A percentile compares a stretch with the other conserved stretches of the same genome.
Conservation (phyloP, 2,797 vertebrate species). For the Gymnodraco acuticeps region DNA sequence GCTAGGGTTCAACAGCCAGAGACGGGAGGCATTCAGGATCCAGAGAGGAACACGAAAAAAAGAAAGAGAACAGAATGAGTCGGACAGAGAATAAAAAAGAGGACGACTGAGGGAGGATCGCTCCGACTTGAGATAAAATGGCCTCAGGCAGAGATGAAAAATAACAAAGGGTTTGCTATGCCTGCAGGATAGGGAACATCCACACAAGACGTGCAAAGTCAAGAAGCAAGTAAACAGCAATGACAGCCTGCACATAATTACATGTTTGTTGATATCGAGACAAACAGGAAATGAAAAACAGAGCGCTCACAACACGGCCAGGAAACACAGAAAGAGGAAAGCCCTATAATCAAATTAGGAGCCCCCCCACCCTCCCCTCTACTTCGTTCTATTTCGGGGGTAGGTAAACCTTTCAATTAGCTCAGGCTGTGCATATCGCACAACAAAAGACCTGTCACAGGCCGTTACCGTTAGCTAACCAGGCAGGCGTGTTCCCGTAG, state of each 20-base stretch:
- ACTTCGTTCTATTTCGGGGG: not conserved
- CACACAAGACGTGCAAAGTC: not conserved
- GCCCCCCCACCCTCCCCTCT: not conserved
- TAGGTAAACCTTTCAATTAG: conserved; percentile 61
- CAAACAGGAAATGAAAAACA: conserved; percentile 19
- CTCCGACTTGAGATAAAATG: conserved; percentile 6
- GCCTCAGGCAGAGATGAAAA: conserved; percentile 23
- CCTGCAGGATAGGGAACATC: not conserved
- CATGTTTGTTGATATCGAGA: conserved; percentile 7
- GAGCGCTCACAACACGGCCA: not conserved
- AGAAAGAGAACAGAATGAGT: not conserved
- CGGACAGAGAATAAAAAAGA: not conserved
- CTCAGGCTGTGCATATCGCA: conserved; percentile 27
- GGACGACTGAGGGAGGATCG: not conserved
- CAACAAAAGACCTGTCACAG: conserved; percentile 70
- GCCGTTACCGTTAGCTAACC: conserved; percentile 55
- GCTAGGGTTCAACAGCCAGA: not conserved
- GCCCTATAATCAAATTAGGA: conserved; percentile 49
- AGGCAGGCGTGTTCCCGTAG: conserved; percentile 7
- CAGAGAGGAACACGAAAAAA: not conserved
- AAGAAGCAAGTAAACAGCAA: not conserved
- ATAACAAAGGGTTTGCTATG: conserved; percentile 39
- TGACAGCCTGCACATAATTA: not conserved
- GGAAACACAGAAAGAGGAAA: conserved; percentile 32
- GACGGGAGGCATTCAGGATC: not conserved